Conservation (phyloP, 2,797 vertebrate genomes). For the Platyrinchus mystaceus region DNA sequence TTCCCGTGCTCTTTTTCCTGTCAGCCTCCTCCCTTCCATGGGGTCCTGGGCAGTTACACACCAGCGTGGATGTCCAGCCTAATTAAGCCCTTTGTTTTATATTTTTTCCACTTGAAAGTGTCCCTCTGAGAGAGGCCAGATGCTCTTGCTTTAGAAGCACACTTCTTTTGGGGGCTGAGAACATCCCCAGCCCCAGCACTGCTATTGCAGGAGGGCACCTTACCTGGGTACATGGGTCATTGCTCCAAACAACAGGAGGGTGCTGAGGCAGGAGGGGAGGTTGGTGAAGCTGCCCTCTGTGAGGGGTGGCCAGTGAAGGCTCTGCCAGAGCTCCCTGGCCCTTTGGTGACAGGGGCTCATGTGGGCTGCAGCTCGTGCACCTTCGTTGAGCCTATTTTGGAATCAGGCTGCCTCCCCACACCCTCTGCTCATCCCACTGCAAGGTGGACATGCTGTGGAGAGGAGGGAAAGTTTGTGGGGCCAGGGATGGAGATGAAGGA, state of each 20-base stretch:
- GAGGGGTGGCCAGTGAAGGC: background rate
- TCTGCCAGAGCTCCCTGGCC: background rate
- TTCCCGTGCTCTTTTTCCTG: background rate
- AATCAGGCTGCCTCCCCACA: background rate
- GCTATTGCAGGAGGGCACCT: background rate
- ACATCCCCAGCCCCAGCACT: background rate
- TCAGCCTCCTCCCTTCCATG: background rate
- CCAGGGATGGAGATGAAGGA: background rate
- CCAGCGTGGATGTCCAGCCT: background rate
- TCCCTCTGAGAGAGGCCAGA: background rate
- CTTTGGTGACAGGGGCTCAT: background rate
- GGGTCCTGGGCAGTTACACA: background rate
- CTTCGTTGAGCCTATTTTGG: background rate
- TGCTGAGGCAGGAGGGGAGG: background rate
- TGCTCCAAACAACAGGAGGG: background rate
- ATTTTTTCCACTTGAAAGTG: background rate
- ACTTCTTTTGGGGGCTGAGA: background rate
- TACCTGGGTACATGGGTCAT: accelerated
- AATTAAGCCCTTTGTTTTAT: background rate
- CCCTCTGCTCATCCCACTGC: background rate
- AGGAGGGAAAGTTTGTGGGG: background rate
- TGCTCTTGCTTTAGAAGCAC: background rate
- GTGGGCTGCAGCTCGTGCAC: background rate
- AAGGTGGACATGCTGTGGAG: background rate
- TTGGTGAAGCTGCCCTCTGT: background rate